These are phyloP conservation scores for Anas georgica DNA, from an alignment of 2,797 vertebrate species.

Conservation along the genomic window DNA sequence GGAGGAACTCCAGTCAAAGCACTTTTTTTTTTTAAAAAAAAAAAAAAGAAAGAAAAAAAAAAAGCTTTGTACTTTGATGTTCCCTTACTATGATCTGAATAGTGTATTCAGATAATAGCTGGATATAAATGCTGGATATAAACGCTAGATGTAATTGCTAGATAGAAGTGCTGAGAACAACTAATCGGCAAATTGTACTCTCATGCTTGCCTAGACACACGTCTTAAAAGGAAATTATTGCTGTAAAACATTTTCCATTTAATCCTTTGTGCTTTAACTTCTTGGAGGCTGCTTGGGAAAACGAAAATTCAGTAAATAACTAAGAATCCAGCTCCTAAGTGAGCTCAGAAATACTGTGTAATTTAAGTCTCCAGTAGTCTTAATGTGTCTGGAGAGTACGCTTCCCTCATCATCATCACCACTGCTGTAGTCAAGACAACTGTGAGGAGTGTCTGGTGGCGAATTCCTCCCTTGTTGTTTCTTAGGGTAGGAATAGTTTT, in stretches of 20 bases:
- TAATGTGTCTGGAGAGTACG: neutral
- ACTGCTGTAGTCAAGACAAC: neutral
- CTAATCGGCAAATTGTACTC: slow-evolving; percentile 46
- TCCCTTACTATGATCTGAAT: neutral
- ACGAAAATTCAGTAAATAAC: neutral
- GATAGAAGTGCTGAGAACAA: slow-evolving; percentile 32
- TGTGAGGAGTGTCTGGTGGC: neutral
- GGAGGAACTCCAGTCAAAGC: neutral
- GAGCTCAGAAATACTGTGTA: neutral
- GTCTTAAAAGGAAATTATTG: slow-evolving; percentile 25
- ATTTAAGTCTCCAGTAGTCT: neutral
- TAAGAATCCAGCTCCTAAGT: neutral
- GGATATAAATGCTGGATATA: slow-evolving; percentile 31
- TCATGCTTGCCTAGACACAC: slow-evolving; percentile 12
- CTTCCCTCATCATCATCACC: neutral
- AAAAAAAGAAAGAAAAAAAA: neutral
- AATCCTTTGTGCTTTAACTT: neutral
- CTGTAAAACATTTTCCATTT: slow-evolving; percentile 1
- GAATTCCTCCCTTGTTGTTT: neutral
- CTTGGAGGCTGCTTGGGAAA: slow-evolving; percentile 25
- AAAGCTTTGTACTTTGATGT: neutral
- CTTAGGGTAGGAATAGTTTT: neutral
- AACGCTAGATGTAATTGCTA: slow-evolving; percentile 17
- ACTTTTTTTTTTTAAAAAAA: neutral
- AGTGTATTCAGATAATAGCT: neutral